Evolutionary conservation across 2,888 invertebrate species (phyloP).

Genomic region (Melieria omissa): DNA sequence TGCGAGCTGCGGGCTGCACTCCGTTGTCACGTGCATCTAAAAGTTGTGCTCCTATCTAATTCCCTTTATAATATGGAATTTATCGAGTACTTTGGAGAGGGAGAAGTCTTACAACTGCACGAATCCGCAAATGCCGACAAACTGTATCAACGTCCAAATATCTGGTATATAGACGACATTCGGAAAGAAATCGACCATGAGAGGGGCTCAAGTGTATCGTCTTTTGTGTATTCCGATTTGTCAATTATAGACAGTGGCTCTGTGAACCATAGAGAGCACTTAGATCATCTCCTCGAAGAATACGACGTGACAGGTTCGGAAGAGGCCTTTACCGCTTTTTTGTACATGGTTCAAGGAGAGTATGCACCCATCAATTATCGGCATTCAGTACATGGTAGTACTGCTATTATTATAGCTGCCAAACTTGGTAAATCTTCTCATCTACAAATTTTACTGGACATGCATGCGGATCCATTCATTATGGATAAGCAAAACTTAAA

Average conservation of each 20-base stretch:
- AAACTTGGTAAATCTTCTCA: slow-evolving; percentile 75
- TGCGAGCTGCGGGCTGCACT: slow-evolving; percentile 82
- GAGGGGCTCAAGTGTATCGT: slow-evolving; percentile 28
- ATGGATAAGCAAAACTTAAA: slow-evolving; percentile 43
- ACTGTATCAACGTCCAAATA: not conserved
- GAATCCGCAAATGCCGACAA: not conserved
- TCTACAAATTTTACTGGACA: slow-evolving; percentile 75
- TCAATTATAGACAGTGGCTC: not conserved
- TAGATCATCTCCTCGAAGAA: slow-evolving; percentile 63
- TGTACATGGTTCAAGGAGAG: slow-evolving; percentile 81
- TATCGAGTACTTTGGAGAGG: slow-evolving; percentile 49
- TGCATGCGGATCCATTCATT: slow-evolving; percentile 69
- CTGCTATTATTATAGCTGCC: slow-evolving; percentile 83
- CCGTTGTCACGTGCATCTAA: slow-evolving; percentile 75
- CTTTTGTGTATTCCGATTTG: slow-evolving; percentile 33
- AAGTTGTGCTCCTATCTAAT: slow-evolving; percentile 91
- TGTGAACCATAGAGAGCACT: slow-evolving; percentile 19
- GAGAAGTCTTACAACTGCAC: slow-evolving; percentile 43
- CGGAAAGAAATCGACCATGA: slow-evolving; percentile 33
- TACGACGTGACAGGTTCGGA: slow-evolving; percentile 67
- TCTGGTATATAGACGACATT: slow-evolving; percentile 46
- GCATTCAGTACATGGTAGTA: slow-evolving; percentile 74
- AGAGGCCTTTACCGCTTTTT: slow-evolving; percentile 77
- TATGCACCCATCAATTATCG: slow-evolving; percentile 78
- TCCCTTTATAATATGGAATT: slow-evolving; percentile 44